phyloP scores from a whole-genome alignment of 2,113 vertebrate species.

The Protomyctophum bolini region DNA sequence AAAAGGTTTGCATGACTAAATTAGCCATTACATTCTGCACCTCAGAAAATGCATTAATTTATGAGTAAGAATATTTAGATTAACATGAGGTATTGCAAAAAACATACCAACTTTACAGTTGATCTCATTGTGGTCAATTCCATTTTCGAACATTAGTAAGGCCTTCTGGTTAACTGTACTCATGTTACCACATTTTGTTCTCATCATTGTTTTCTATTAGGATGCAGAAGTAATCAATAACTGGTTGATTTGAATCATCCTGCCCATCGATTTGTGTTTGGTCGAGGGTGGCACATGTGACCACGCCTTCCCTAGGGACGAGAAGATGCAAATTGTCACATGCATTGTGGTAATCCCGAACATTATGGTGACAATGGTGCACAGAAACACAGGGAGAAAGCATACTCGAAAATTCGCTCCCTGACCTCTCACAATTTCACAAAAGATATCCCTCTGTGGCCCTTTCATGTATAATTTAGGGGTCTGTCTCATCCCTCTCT shows the following conservation, averaged over 20 bases:
- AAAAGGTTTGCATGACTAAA: no score
- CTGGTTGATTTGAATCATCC: conserved; percentile 21
- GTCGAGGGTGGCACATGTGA: conserved; percentile 4
- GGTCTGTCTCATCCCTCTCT: conserved; percentile 15
- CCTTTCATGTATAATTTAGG: conserved; percentile 52
- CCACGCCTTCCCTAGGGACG: conserved; percentile 15
- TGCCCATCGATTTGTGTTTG: conserved; percentile 16
- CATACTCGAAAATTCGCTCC: conserved; percentile 3
- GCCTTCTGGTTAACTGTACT: not conserved
- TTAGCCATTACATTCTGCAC: no score
- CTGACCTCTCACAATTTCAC: conserved; percentile 47
- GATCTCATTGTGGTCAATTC: no score
- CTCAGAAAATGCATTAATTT: no score
- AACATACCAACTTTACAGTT: no score
- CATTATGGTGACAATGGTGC: conserved; percentile 6
- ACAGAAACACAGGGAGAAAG: conserved; percentile 18
- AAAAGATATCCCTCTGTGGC: conserved; percentile 34
- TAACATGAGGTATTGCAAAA: no score
- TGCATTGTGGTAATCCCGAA: conserved; percentile 36
- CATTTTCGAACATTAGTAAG: not conserved
- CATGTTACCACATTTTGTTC: not conserved
- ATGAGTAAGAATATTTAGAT: no score
- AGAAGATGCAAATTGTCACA: conserved; percentile 29
- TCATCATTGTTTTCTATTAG: not conserved
- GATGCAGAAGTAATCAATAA: not conserved